A percentile compares a stretch with the other conserved stretches of the same genome.
Evolutionary conservation across 2,797 vertebrate species (phyloP).

Genomic region (Allobates femoralis): DNA sequence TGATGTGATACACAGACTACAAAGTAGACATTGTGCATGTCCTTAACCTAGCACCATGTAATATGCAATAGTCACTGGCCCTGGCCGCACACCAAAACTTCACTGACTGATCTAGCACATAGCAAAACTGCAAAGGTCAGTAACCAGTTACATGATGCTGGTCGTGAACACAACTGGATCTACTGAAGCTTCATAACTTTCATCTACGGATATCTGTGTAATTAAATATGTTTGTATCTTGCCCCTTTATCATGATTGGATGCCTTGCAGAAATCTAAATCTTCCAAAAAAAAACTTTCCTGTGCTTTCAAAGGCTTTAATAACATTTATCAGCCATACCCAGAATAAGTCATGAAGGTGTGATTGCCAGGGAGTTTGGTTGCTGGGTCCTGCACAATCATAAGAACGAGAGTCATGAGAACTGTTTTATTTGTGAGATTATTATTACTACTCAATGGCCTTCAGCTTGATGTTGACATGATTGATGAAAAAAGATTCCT

Average conservation of each 20-base stretch:
- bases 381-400: too few species aligned
- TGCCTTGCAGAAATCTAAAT: not conserved
- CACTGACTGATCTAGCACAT: not conserved
- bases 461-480: too few species aligned
- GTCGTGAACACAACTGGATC: not conserved
- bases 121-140: not conserved
- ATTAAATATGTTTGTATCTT: not conserved
- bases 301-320: too few species aligned
- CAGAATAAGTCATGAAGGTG: too few species aligned
- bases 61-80: not conserved
- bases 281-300: too few species aligned
- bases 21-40: conserved; percentile 53
- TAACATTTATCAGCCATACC: too few species aligned
- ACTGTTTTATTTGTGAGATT: too few species aligned
- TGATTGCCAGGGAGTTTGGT: too few species aligned
- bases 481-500: too few species aligned
- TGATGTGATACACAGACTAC: conserved; percentile 53
- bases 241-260: not conserved
- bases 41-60: conserved; percentile 26
- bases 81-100: conserved; percentile 7
- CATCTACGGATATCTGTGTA: not conserved
- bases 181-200: not conserved
- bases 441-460: too few species aligned
- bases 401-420: too few species aligned
- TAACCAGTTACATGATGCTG: not conserved